Conservation (phyloP, 2,888 invertebrate species). For the Leptura quadrifasciata region DNA sequence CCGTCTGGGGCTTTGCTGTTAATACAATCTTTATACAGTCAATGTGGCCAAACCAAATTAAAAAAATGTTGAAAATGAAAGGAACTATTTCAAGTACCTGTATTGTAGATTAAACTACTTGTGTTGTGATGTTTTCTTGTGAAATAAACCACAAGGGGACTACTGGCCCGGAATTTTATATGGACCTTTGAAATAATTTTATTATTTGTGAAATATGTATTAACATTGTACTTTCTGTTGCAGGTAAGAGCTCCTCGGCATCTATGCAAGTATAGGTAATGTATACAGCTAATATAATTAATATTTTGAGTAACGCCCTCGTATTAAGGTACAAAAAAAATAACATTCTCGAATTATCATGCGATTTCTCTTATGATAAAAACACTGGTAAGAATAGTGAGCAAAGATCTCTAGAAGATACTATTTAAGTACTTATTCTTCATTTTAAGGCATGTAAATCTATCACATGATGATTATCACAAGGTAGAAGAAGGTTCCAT, state of each 20-base stretch:
- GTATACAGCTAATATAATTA: too few relatives aligned
- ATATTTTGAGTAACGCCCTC: too few relatives aligned
- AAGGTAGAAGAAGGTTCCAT: too few relatives aligned
- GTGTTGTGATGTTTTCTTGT: not conserved
- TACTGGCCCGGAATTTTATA: not conserved
- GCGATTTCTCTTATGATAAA: too few relatives aligned
- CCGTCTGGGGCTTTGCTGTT: slow-evolving; percentile 20
- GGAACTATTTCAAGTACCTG: slow-evolving; percentile 22
- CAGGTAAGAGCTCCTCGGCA: not conserved
- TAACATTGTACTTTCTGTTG: not conserved
- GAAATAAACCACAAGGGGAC: not conserved
- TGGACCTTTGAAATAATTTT: not conserved
- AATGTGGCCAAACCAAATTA: not conserved
- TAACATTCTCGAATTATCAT: too few relatives aligned
- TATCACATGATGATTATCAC: too few relatives aligned
- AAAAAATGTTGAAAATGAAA: slow-evolving; percentile 7
- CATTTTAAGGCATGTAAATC: too few relatives aligned
- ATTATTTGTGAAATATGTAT: not conserved
- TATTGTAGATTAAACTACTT: slow-evolving; percentile 15
- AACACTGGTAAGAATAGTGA: too few relatives aligned
- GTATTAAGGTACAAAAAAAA: too few relatives aligned
- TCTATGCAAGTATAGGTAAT: too few relatives aligned
- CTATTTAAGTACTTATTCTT: too few relatives aligned
- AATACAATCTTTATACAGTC: slow-evolving; percentile 19
- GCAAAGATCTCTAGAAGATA: too few relatives aligned